Conservation (phyloP, 2,113 vertebrate genomes). For the Herpetotheres cachinnans region DNA sequence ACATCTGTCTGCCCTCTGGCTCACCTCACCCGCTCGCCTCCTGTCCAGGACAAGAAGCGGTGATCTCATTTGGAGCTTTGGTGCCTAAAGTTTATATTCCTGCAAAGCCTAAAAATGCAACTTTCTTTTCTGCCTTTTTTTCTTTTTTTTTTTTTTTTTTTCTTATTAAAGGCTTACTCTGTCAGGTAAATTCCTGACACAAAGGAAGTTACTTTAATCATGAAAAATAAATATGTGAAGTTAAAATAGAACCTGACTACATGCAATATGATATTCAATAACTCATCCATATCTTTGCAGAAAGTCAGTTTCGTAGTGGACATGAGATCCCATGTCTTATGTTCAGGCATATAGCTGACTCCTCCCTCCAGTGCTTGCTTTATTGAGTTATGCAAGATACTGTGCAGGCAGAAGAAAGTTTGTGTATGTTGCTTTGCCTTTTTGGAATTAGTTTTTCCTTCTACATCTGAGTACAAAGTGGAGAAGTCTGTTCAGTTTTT, state of each 20-base stretch:
- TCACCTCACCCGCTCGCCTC: neutral
- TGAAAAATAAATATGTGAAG: neutral
- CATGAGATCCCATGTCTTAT: neutral
- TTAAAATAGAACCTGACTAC: neutral
- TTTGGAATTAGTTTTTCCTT: neutral
- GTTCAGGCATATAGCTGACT: neutral
- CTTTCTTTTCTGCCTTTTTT: neutral
- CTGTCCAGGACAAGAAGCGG: neutral
- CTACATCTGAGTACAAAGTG: neutral
- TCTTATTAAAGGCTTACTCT: neutral
- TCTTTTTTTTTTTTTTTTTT: too few relatives aligned
- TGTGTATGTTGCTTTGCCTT: neutral
- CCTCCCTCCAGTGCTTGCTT: neutral
- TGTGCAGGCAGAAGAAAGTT: neutral
- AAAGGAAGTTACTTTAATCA: neutral
- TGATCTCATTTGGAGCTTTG: slow-evolving; percentile 30
- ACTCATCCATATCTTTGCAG: neutral
- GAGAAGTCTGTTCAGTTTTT: neutral
- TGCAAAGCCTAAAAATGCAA: neutral
- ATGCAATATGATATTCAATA: neutral
- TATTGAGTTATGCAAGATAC: neutral
- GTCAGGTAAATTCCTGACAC: neutral
- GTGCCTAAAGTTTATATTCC: neutral
- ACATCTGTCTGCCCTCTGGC: slow-evolving; percentile 52
- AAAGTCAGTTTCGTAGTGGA: neutral